phyloP scores from a whole-genome alignment of 2,797 vertebrate species.

The Tenualosa thibaudeaui region DNA sequence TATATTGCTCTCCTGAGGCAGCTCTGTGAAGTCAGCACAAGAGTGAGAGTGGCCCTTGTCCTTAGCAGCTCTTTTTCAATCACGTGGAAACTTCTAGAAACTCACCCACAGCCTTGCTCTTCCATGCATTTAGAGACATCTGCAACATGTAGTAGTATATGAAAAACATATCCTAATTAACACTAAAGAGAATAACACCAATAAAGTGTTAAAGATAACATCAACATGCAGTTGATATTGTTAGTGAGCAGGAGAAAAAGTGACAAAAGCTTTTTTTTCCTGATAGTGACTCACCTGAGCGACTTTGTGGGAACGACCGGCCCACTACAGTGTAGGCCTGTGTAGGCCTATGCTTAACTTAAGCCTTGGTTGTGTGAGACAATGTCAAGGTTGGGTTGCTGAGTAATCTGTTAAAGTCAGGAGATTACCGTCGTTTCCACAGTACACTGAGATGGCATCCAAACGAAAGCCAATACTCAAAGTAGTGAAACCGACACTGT shows the following conservation, averaged over 20 bases:
- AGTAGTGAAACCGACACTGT: background rate
- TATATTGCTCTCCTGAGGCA: background rate
- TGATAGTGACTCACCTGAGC: background rate
- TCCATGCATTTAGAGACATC: background rate
- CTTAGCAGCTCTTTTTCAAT: background rate
- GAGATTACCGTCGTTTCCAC: conserved; percentile 8
- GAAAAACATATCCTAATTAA: no score
- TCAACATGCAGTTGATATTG: background rate
- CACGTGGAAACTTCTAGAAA: background rate
- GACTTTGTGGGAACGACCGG: background rate
- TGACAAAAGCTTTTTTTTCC: background rate
- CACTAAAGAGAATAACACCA: no score
- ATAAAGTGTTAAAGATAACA: no score
- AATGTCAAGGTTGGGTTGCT: conserved; percentile 14
- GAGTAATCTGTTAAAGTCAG: conserved; percentile 13
- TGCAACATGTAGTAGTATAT: no score
- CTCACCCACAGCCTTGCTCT: background rate
- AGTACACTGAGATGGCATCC: conserved; percentile 9
- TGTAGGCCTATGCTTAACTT: background rate
- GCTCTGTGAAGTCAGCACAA: background rate
- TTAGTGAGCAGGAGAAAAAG: background rate
- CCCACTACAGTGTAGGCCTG: background rate
- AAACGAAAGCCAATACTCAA: background rate
- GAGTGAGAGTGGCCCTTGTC: background rate
- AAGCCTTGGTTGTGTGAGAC: background rate